phyloP scores from a whole-genome alignment of 2,888 invertebrate species.

The Sturmia bella region DNA sequence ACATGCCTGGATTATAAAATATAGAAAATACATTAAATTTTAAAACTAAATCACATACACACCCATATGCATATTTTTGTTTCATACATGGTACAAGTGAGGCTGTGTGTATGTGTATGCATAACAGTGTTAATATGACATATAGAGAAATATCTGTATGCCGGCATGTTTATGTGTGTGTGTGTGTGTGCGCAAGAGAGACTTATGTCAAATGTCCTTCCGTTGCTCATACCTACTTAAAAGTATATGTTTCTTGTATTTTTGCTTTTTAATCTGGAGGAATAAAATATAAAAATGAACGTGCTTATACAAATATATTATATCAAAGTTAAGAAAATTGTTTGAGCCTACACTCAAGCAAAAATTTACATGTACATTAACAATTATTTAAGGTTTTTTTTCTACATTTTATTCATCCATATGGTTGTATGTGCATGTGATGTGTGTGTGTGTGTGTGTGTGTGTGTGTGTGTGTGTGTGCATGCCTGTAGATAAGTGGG shows the following conservation, averaged over 20 bases:
- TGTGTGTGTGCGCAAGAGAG: constrained; percentile 6
- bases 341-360: constrained; percentile 52
- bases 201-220: constrained; percentile 63
- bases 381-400: constrained; percentile 5
- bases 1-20: constrained; percentile 51
- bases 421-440: background rate
- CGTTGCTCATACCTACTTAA: constrained; percentile 36
- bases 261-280: constrained; percentile 29
- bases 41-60: constrained; percentile 72
- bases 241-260: constrained; percentile 2
- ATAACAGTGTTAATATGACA: constrained; percentile 25
- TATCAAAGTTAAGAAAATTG: constrained; percentile 55
- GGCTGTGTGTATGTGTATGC: background rate
- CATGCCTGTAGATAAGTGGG: too few relatives aligned
- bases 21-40: constrained; percentile 80
- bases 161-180: background rate
- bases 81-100: constrained; percentile 17
- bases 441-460: constrained; percentile 12
- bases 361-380: constrained; percentile 43
- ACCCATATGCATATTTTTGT: background rate
- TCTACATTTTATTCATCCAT: too few relatives aligned
- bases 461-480: background rate
- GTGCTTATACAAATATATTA: constrained; percentile 65
- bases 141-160: constrained; percentile 16
- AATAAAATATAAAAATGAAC: constrained; percentile 55